These are phyloP conservation scores for Ceramica pisi DNA, from an alignment of 2,888 invertebrate genomes.

Conservation along the genomic window DNA sequence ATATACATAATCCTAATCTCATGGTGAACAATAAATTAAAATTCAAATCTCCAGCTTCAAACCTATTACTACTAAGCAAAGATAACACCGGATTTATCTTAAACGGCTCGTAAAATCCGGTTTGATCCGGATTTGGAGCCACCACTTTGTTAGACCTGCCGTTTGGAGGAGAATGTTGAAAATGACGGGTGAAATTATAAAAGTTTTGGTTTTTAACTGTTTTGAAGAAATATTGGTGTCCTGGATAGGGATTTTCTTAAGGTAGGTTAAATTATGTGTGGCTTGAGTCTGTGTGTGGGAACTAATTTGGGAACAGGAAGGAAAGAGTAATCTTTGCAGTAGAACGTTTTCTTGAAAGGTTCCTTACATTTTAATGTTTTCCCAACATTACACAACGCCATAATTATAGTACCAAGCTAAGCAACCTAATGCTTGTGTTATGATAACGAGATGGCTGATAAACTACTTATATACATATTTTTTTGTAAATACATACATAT, in stretches of 20 bases:
- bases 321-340: not conserved
- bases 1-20: slow-evolving; percentile 30
- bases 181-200: slow-evolving; percentile 3
- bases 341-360: not conserved
- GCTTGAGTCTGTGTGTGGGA: not conserved
- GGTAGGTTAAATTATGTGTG: slow-evolving; percentile 9
- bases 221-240: slow-evolving; percentile 32
- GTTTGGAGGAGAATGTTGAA: not conserved
- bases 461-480: no score
- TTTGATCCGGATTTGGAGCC: slow-evolving; percentile 51
- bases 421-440: no score
- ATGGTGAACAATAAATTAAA: slow-evolving; percentile 63
- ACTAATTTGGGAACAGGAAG: not conserved
- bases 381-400: no score
- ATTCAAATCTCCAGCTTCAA: slow-evolving; percentile 58
- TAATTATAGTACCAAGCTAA: no score
- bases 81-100: slow-evolving; percentile 60
- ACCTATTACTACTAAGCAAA: slow-evolving; percentile 67
- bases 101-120: slow-evolving; percentile 60
- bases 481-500: no score
- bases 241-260: slow-evolving; percentile 19
- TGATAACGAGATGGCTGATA: no score
- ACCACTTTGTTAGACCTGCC: slow-evolving; percentile 9
- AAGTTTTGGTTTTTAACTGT: slow-evolving; percentile 20
- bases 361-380: not conserved